Evolutionary conservation across 1,140 invertebrate genomes (phyloP), one percentile per base, ranked within the genome.

Genomic region (Muscidifurax raptorellus): DNA sequence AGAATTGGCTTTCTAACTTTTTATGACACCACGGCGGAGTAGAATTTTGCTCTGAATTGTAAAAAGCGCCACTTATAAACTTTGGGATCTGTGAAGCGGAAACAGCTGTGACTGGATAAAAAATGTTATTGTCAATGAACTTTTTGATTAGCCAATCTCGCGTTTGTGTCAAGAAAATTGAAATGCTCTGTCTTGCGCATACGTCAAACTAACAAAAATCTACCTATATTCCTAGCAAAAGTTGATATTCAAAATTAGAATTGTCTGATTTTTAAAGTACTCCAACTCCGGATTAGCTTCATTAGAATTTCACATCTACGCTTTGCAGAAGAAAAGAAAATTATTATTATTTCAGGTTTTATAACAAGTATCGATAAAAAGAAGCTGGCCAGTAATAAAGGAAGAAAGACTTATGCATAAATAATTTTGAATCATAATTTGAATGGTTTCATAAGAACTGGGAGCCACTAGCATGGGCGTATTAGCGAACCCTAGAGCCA

Each of bases 401-500:
- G 1, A 18, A 59, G 18, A 59, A 59, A 59, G 52, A 7, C 52
- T 59, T 69, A n/a, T 72, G 22, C 72, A 81, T 81, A 81, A 81
- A 81, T 72, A 72, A 81, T 80, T 67, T 67, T 18, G 32, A 67
- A 44, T 22, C 40, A n/a, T 36, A 74, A 74, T 71, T 18, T 28
- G 66, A 74, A 74, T 32, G 36, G 47, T 66, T 36, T 69, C 22
- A 36, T 27, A 25, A 44, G 18, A 32, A 52, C 18, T 27, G 44
- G 27, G 28, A 72, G 40, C 28, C 12, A 47, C 22, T 7, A 47
- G 32, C 44, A 30, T 89, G 86, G 22, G n/a, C 22, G 52, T 59
- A 88, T 87, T 82, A 88, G 88, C 88, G 89, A 88, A 87, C 90
- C 90, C 89, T 86, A 87, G 88, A 85, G 86, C 86, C 85, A 86